Evolutionary conservation across 2,797 vertebrate genomes (phyloP).

Genomic region (Prionace glauca): DNA sequence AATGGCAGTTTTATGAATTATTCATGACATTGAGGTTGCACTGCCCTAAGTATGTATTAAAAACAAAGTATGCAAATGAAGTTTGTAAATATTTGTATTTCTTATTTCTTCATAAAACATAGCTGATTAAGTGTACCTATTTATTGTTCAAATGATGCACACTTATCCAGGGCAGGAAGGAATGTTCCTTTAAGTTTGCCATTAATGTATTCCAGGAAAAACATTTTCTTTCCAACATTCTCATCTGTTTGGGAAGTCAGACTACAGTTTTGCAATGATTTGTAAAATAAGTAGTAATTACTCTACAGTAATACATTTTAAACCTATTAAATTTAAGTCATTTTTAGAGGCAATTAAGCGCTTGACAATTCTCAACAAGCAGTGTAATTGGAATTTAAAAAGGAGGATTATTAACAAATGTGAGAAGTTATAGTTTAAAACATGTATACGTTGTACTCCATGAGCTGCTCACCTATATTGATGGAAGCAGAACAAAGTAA

Average conservation of each 20-base stretch:
- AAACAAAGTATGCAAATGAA: slow-evolving; percentile 4
- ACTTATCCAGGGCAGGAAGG: not conserved
- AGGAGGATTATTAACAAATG: slow-evolving; percentile 38
- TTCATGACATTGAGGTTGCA: not conserved
- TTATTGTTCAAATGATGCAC: not conserved
- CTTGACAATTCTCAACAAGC: slow-evolving; percentile 31
- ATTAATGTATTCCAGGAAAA: slow-evolving; percentile 26
- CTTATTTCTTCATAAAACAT: not conserved
- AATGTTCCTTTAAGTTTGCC: not conserved
- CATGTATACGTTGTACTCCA: slow-evolving; percentile 22
- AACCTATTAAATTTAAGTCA: slow-evolving; percentile 38
- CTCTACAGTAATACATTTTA: slow-evolving; percentile 37
- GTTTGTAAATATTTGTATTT: not conserved
- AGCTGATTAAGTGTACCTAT: not conserved
- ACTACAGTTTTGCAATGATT: slow-evolving; percentile 30
- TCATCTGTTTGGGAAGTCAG: slow-evolving; percentile 35
- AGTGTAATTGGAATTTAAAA: slow-evolving; percentile 37
- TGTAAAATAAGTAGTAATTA: slow-evolving; percentile 31
- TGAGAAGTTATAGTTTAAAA: slow-evolving; percentile 34
- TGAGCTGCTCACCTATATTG: not conserved
- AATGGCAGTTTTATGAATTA: not conserved
- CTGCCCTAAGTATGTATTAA: not conserved
- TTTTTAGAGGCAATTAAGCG: slow-evolving; percentile 37
- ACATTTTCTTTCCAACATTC: slow-evolving; percentile 18
- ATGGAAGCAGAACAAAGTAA: slow-evolving; percentile 20